Conservation (phyloP, 1,140 invertebrate genomes). For the Luehdorfia chinensis region DNA sequence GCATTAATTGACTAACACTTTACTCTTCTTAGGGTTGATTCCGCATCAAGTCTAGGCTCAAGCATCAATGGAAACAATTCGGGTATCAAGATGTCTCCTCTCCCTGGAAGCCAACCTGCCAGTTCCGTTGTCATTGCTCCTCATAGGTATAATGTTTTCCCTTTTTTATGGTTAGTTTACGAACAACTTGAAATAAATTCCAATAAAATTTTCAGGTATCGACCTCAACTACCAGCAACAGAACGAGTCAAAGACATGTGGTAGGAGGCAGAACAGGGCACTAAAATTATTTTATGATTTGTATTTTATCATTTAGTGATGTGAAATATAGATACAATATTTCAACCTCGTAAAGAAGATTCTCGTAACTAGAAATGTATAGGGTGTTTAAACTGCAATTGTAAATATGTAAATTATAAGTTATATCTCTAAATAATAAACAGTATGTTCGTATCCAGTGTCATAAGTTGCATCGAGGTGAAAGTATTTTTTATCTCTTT, state of each 20-base stretch:
- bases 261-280: conserved; percentile 39
- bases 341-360: conserved; percentile 1
- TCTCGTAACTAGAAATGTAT: conserved; percentile 11
- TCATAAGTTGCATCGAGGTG: conserved; percentile 44
- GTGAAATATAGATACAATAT: no score
- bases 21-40: conserved; percentile 50
- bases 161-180: no score
- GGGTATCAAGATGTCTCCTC: conserved; percentile 64
- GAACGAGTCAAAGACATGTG: conserved; percentile 70
- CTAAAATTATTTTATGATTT: conserved; percentile 25
- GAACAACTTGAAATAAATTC: conserved; percentile 13
- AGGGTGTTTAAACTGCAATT: conserved; percentile 18
- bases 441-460: conserved; percentile 45
- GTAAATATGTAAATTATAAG: conserved; percentile 68
- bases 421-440: conserved; percentile 36
- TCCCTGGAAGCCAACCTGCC: conserved; percentile 36
- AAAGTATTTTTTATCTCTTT: neutral
- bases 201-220: conserved; percentile 42
- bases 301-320: neutral
- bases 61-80: conserved; percentile 64
- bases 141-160: conserved; percentile 49
- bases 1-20: no score
- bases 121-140: conserved; percentile 39
- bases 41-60: conserved; percentile 65
- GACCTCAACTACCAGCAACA: conserved; percentile 58